These are phyloP conservation scores for Onychomys arenicola DNA, from an alignment of 2,797 vertebrate genomes.

Conservation along the genomic window DNA sequence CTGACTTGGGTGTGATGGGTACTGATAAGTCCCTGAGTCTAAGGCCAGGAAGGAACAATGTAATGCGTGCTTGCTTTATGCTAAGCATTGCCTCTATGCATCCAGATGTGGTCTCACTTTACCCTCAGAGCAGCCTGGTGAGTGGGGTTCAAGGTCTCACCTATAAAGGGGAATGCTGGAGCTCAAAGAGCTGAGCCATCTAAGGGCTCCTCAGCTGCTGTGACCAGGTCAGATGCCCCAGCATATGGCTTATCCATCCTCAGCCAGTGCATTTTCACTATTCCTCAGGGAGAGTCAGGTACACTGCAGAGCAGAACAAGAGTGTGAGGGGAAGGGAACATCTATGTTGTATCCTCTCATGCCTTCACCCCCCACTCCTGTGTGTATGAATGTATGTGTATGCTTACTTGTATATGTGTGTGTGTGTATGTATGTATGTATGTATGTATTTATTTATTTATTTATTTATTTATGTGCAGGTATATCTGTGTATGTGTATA, in stretches of 20 bases:
- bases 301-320: background rate
- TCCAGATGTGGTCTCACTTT: background rate
- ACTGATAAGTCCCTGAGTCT: background rate
- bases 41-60: background rate
- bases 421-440: background rate
- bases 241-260: background rate
- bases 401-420: background rate
- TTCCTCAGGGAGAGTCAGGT: background rate
- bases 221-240: background rate
- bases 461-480: background rate
- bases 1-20: background rate
- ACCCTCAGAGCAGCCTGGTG: background rate
- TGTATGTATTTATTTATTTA: background rate
- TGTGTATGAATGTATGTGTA: background rate
- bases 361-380: background rate
- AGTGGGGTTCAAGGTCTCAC: background rate
- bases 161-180: background rate
- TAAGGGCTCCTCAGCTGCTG: background rate
- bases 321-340: background rate
- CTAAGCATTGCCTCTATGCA: background rate
- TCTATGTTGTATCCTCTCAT: background rate
- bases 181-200: background rate
- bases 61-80: fast-evolving
- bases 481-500: background rate
- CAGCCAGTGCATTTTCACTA: background rate